A percentile compares a stretch with the other conserved stretches of the same genome.
Conservation (phyloP, 2,797 vertebrate genomes). For the Pseudocheirus occidentalis region DNA sequence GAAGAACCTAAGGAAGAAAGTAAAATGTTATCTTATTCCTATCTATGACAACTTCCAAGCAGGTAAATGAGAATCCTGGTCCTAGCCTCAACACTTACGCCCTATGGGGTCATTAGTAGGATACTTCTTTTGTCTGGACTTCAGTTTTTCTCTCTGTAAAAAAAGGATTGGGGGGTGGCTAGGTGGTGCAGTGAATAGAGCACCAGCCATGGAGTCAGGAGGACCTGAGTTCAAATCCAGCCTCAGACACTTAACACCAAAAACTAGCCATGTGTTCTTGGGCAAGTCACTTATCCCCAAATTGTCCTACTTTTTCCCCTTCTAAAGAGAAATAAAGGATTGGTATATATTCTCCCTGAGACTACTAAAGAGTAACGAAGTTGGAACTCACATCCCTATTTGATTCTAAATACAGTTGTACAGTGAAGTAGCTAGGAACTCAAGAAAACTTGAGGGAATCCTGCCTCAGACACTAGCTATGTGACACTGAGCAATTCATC, state of each 20-base stretch:
- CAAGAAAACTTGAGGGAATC: neutral
- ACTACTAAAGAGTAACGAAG: neutral
- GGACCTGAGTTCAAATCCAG: too few relatives aligned
- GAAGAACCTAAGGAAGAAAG: constrained; percentile 23
- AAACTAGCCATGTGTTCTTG: too few relatives aligned
- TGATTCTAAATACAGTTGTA: neutral
- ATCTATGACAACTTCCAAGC: neutral
- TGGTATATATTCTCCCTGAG: neutral
- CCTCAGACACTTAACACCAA: too few relatives aligned
- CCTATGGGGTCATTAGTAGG: neutral
- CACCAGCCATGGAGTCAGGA: too few relatives aligned
- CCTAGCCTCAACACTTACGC: neutral
- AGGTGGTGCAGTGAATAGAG: too few relatives aligned
- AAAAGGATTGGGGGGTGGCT: too few relatives aligned
- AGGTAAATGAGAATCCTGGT: neutral
- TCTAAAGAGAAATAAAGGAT: neutral
- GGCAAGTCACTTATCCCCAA: too few relatives aligned
- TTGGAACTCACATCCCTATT: neutral
- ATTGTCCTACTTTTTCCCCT: too few relatives aligned
- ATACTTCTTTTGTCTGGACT: neutral
- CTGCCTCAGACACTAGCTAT: neutral
- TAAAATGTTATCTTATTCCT: neutral
- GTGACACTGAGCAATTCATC: neutral
- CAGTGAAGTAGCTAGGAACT: neutral
- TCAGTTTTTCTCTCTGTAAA: neutral